Conservation (phyloP, 2,113 vertebrate species). For the Mesitornis unicolor region DNA sequence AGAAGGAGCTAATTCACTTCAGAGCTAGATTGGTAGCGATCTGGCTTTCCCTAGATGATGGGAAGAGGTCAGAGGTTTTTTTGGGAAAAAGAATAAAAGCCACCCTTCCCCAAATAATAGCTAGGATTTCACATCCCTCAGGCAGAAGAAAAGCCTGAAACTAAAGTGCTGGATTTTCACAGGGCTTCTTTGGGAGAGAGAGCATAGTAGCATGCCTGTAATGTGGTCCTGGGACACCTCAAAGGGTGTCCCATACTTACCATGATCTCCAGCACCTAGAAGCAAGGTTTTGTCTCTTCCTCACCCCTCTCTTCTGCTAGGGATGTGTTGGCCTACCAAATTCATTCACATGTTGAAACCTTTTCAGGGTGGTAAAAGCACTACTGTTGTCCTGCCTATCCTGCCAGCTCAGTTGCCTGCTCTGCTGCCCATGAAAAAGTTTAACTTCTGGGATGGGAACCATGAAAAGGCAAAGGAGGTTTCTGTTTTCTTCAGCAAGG, state of each 20-base stretch:
- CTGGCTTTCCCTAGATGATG: not conserved
- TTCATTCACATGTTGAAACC: not conserved
- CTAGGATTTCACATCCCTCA: not conserved
- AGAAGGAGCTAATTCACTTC: not conserved
- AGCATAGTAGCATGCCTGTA: accelerated
- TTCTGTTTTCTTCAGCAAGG: not conserved
- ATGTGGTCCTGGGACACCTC: not conserved
- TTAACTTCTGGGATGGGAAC: not conserved
- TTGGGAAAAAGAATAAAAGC: not conserved
- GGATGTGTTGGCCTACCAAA: not conserved
- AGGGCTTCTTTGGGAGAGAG: not conserved
- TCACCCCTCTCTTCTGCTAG: not conserved
- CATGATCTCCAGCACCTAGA: not conserved
- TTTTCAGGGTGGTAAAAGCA: not conserved
- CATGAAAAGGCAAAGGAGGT: accelerated
- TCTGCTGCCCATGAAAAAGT: not conserved
- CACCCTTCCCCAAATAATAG: not conserved
- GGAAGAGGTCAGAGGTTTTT: not conserved
- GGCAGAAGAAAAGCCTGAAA: not conserved
- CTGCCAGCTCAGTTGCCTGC: accelerated
- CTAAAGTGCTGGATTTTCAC: not conserved
- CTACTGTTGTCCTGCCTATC: not conserved
- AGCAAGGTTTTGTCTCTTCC: not conserved
- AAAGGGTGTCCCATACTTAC: accelerated
- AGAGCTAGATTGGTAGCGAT: not conserved